Evolutionary conservation across 2,888 invertebrate species (phyloP), one percentile per base, ranked within the genome.

Genomic region (Apamea sordens): DNA sequence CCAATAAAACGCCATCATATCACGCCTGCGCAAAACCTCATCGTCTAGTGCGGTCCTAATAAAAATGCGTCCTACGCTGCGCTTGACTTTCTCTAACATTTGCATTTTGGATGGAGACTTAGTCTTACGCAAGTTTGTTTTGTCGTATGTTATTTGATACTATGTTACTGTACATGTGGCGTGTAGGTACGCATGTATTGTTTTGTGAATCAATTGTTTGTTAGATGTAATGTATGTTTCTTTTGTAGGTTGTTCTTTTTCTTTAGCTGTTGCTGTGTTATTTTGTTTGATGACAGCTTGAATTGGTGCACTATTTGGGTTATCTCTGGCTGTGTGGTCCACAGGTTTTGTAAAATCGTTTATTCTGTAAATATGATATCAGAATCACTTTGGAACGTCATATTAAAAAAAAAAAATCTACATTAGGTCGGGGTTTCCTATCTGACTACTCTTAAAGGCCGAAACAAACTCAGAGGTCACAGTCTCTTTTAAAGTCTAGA

Each of bases 61-160:
- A 94, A 93, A 93, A 92, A 91, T 85, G 82, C 93, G 83, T 88
- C 94, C 94, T 92, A 94, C 94, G 89, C 91, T 65, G 47, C 36
- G 70, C 65, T 53, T 76, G 73, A 91, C 93, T 94, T 94, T 94
- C 94, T 90, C 91, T 83, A 75, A 81, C 90, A 94, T 94, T 94
- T 91, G 93, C 94, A 94, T 94, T 90, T 90, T 86, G 86, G 90
- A 88, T 85, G 72, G 71, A 80, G 77, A 36, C 76, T 50, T 74
- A 72, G 18, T 28, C 80, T 92, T 91, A 82, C 89, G 89, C 88
- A 90, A 91, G 84, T 76, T 72, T 75, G 80, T 76, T 73, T 73
- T 63, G 76, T 73, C 76, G 73, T 79, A 73, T 86, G 90, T 88
- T 83, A 89, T 78, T 88, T 72, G 88, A 89, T 89, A 86, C 90